These are phyloP conservation scores for Thera britannica DNA, from an alignment of 2,888 invertebrate genomes.

Conservation along the genomic window DNA sequence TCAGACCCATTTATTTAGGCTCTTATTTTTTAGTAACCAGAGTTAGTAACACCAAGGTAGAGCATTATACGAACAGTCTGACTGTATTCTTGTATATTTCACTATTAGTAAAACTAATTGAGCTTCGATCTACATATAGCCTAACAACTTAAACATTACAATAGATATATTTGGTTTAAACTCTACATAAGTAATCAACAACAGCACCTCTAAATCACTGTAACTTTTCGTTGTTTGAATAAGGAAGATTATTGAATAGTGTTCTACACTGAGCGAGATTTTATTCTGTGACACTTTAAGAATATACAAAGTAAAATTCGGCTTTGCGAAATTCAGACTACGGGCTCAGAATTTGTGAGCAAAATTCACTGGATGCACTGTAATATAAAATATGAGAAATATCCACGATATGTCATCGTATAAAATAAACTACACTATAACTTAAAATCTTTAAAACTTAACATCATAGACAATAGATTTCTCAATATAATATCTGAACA, in stretches of 20 bases:
- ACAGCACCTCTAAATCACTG: constrained; percentile 77
- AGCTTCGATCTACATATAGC: constrained; percentile 59
- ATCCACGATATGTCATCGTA: neutral
- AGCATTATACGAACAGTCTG: constrained; percentile 17
- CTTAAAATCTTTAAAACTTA: constrained; percentile 11
- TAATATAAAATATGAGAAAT: neutral
- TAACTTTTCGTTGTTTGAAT: constrained; percentile 58
- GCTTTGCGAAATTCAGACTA: too few relatives aligned
- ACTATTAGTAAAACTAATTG: constrained; percentile 53
- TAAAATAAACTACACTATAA: neutral
- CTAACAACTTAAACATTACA: constrained; percentile 32
- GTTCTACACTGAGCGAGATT: neutral
- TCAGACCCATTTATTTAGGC: constrained; percentile 11
- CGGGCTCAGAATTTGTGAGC: too few relatives aligned
- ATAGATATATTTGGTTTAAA: constrained; percentile 73
- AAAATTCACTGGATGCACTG: neutral
- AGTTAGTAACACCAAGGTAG: neutral
- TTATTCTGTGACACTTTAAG: too few relatives aligned
- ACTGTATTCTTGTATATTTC: constrained; percentile 23
- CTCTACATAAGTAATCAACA: constrained; percentile 68
- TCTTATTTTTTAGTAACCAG: neutral
- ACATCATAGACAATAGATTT: constrained; percentile 4
- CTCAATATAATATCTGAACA: neutral
- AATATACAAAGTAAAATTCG: too few relatives aligned
- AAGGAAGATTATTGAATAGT: constrained; percentile 8